phyloP scores from a whole-genome alignment of 2,888 invertebrate genomes.

The Diogma glabrata region DNA sequence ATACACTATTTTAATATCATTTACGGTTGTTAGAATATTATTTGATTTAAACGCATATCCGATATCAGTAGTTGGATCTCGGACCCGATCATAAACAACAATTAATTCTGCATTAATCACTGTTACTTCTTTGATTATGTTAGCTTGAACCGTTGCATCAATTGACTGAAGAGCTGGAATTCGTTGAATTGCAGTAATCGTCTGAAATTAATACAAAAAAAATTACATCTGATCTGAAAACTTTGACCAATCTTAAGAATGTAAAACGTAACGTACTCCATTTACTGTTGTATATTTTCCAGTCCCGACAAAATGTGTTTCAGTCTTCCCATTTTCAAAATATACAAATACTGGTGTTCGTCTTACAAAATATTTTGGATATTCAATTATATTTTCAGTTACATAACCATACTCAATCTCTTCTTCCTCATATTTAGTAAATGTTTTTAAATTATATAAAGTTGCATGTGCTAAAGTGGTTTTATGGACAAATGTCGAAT shows the following conservation, averaged over 20 bases:
- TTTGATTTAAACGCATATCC: not conserved
- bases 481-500: not conserved
- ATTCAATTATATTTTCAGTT: not conserved
- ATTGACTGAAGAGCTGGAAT: not conserved
- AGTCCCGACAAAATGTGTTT: not conserved
- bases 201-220: not conserved
- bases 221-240: not conserved
- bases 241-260: not conserved
- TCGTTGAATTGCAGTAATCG: not conserved
- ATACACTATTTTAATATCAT: not conserved
- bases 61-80: not conserved
- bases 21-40: not conserved
- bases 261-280: not conserved
- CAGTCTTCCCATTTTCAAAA: too few relatives aligned
- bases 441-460: not conserved
- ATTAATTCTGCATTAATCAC: not conserved
- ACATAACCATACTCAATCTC: not conserved
- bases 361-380: not conserved
- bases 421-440: not conserved
- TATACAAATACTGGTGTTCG: not conserved
- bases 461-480: not conserved
- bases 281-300: not conserved
- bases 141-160: not conserved
- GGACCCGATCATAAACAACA: conserved; percentile 5
- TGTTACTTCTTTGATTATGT: not conserved